Conservation (phyloP, 2,888 invertebrate genomes). For the Candidula unifasciata region DNA sequence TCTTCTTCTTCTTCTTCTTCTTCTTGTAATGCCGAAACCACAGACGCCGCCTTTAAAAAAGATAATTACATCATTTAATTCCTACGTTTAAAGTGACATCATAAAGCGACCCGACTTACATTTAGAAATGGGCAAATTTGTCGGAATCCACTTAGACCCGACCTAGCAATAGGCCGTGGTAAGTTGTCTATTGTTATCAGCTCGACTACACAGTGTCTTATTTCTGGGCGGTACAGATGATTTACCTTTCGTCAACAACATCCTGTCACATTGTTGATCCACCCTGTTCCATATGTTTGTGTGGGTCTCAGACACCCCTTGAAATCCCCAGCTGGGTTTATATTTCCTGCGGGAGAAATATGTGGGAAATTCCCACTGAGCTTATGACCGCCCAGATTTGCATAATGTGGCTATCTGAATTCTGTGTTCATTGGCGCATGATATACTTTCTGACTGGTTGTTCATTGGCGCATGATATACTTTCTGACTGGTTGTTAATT, state of each 20-base stretch:
- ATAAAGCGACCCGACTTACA: no score
- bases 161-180: no score
- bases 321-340: not conserved
- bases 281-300: not conserved
- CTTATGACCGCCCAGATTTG: not conserved
- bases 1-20: no score
- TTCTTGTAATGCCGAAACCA: no score
- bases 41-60: no score
- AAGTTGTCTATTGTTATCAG: not conserved
- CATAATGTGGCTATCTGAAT: conserved; percentile 23
- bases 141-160: no score
- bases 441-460: not conserved
- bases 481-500: not conserved
- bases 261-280: conserved; percentile 36
- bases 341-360: not conserved
- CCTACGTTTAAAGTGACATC: no score
- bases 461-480: not conserved
- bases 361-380: not conserved
- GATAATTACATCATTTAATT: no score
- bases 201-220: not conserved
- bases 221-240: not conserved
- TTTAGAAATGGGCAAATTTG: no score
- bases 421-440: not conserved
- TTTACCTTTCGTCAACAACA: conserved; percentile 17
- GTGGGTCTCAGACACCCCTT: not conserved